Evolutionary conservation across 2,797 vertebrate species (phyloP), one percentile per base, ranked within the genome.

Genomic region (Ambastaia sidthimunki): DNA sequence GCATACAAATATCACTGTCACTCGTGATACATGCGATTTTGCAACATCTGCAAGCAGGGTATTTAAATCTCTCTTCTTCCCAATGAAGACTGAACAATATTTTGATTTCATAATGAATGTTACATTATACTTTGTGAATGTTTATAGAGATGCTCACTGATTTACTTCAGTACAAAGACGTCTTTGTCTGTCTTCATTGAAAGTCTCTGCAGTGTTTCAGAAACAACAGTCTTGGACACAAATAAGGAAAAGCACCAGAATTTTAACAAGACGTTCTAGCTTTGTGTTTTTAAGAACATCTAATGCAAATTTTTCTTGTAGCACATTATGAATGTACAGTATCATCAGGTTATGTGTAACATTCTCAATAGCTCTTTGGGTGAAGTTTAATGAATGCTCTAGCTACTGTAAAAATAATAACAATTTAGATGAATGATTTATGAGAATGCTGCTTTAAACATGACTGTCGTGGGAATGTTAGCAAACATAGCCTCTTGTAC

Each of bases 171-270:
- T 19, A 91, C 67, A 86, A 83, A 87, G 63, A 79, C 79, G 31
- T 74, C 79, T 89, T 89, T 89, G 83, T 88, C 25, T 71, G 21
- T 83, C 85, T 87, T 89, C 80, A 88, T 89, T 90, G 74, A 88
- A 86, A 91, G 86, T 81, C 87, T 82, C 85, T 77, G 81, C 80
- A 80, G 83, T 78, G 85, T 86, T 86, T 75, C 83, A 74, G 78
- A 79, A 80, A 77, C 82, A 80, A 84, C 83, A 69, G 75, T 71
- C 71, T 86, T 86, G 72, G 74, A 31, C 76, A 71, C 63, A 83
- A 81, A 57, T 76, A 86, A 74, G 18, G 71, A 62, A 52, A 18
- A 71, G 87, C 82, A 84, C 81, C 81, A 44, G 52, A 63, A 67
- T 78, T 80, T 71, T 75, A 78, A 77, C 55, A 79, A 67, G 44